Conservation (phyloP, 2,113 vertebrate genomes). For the Nibea albiflora region DNA sequence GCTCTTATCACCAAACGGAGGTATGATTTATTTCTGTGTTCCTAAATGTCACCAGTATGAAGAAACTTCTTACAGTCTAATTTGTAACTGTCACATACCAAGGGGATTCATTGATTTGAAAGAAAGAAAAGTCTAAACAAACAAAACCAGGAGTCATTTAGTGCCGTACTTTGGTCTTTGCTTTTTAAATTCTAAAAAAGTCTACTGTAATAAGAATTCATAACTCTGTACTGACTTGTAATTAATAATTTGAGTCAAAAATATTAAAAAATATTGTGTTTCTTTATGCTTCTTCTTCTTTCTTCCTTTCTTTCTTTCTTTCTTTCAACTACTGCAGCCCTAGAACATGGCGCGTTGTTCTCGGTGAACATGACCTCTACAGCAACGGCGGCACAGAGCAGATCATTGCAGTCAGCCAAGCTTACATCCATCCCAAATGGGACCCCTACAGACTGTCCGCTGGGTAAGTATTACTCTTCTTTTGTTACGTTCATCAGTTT, state of each 20-base stretch:
- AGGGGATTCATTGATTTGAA: slow-evolving; percentile 12
- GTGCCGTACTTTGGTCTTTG: neutral
- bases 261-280: neutral
- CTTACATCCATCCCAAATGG: slow-evolving; percentile 82
- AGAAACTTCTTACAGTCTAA: slow-evolving; percentile 9
- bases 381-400: slow-evolving; percentile 82
- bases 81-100: slow-evolving; percentile 38
- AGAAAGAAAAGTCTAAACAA: slow-evolving; percentile 1
- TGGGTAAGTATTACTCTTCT: slow-evolving; percentile 73
- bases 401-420: slow-evolving; percentile 66
- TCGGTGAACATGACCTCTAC: slow-evolving; percentile 87
- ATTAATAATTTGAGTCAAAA: neutral
- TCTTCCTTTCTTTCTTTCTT: neutral
- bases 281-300: neutral
- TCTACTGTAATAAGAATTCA: neutral
- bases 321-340: slow-evolving; percentile 11
- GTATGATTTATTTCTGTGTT: slow-evolving; percentile 33
- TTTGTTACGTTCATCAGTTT: neutral
- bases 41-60: slow-evolving; percentile 41
- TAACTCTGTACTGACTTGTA: neutral
- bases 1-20: neutral
- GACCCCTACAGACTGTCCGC: slow-evolving; percentile 59
- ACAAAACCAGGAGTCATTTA: neutral
- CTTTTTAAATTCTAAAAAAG: neutral
- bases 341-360: slow-evolving; percentile 81